A percentile compares a stretch with the other conserved stretches of the same genome.
Evolutionary conservation across 2,888 invertebrate genomes (phyloP).

Genomic region (Rhagonycha fulva): DNA sequence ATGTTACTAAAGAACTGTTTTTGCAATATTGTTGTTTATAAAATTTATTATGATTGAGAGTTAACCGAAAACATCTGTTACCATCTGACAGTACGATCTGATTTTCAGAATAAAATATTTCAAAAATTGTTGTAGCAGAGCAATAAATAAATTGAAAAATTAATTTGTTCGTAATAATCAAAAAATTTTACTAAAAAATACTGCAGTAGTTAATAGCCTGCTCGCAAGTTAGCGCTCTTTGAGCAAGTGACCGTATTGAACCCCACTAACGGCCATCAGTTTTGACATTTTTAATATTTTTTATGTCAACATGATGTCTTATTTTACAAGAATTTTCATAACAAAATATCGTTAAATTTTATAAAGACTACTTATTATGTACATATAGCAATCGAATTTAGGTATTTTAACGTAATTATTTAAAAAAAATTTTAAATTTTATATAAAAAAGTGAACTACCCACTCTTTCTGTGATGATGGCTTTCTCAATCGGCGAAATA

Average conservation of each 20-base stretch:
- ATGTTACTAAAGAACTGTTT: too few relatives aligned
- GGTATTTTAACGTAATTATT: background rate
- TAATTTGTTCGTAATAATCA: too few relatives aligned
- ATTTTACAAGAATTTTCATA: background rate
- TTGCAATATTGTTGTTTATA: too few relatives aligned
- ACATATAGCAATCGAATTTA: background rate
- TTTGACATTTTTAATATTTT: background rate
- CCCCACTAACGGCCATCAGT: background rate
- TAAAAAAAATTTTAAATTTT: background rate
- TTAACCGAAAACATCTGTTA: too few relatives aligned
- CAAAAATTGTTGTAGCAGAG: too few relatives aligned
- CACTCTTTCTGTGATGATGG: slow-evolving; percentile 67
- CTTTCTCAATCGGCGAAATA: slow-evolving; percentile 87
- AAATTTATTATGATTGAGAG: too few relatives aligned
- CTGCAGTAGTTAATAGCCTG: background rate
- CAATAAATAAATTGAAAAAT: too few relatives aligned
- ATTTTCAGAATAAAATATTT: too few relatives aligned
- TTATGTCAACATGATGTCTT: background rate
- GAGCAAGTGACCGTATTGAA: background rate
- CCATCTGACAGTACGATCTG: too few relatives aligned
- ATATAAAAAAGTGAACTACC: background rate
- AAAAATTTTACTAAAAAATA: too few relatives aligned
- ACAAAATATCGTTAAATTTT: background rate
- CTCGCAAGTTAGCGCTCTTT: background rate
- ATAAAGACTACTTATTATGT: background rate